These are phyloP conservation scores for Heteractis magnifica DNA, from an alignment of 92 coral and sea anemone genomes.

Conservation along the genomic window DNA sequence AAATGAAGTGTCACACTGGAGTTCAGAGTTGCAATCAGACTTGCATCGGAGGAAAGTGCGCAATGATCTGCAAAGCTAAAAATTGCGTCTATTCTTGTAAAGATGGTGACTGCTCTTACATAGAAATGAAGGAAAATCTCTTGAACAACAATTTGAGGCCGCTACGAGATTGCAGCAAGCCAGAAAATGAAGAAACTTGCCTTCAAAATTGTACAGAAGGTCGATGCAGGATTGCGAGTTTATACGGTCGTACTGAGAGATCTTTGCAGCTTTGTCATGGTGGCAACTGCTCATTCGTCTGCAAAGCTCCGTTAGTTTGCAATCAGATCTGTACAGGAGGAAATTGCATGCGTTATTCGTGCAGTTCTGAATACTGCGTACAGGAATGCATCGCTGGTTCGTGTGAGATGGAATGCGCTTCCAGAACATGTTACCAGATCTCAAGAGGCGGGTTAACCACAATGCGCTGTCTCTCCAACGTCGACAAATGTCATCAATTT, in stretches of 20 bases:
- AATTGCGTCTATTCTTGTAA: conserved; percentile 59
- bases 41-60: conserved; percentile 64
- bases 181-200: conserved; percentile 63
- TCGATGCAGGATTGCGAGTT: conserved; percentile 66
- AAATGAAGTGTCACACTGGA: conserved; percentile 70
- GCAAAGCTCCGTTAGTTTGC: conserved; percentile 55
- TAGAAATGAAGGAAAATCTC: background rate
- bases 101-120: conserved; percentile 53
- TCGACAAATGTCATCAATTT: conserved; percentile 56
- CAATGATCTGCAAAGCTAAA: conserved; percentile 66
- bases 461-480: conserved; percentile 46
- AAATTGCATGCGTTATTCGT: conserved; percentile 46
- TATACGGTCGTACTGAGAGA: conserved; percentile 64
- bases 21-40: conserved; percentile 69
- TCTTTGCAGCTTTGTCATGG: conserved; percentile 75
- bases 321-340: conserved; percentile 65
- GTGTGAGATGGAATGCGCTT: conserved; percentile 53
- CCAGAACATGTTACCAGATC: conserved; percentile 57
- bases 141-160: conserved; percentile 20
- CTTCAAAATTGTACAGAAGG: conserved; percentile 77
- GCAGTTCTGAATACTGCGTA: conserved; percentile 50
- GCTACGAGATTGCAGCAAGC: conserved; percentile 41
- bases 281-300: conserved; percentile 62
- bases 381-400: conserved; percentile 65
- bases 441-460: conserved; percentile 54